These are phyloP conservation scores for Paracyclopina nana DNA, from an alignment of 1,140 invertebrate species.

Conservation along the genomic window DNA sequence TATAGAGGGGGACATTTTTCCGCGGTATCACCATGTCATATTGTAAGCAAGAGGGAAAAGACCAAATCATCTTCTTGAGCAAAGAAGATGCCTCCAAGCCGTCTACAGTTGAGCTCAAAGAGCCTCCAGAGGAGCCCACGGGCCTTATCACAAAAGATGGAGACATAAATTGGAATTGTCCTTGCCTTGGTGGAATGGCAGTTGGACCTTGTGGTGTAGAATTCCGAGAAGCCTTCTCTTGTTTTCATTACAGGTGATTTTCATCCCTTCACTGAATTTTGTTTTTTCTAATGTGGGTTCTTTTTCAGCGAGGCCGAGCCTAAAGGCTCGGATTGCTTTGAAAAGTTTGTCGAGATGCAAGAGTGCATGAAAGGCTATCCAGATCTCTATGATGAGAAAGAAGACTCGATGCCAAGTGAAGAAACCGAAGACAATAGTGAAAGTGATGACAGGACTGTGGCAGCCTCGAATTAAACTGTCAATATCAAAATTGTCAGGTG, in stretches of 20 bases:
- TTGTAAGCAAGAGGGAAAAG: slow-evolving; percentile 6
- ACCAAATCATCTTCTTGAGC: neutral
- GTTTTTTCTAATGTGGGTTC: neutral
- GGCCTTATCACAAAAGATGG: slow-evolving; percentile 68
- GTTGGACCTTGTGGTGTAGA: slow-evolving; percentile 80
- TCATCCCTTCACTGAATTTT: slow-evolving; percentile 21
- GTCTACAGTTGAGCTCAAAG: neutral
- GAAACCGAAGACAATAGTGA: too few relatives aligned
- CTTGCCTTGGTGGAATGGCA: slow-evolving; percentile 84
- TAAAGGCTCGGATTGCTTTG: slow-evolving; percentile 73
- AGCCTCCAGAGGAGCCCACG: too few relatives aligned
- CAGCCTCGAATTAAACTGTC: too few relatives aligned
- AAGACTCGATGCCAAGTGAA: too few relatives aligned
- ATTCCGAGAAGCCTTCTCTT: slow-evolving; percentile 80
- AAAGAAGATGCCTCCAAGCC: neutral
- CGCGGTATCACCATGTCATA: too few relatives aligned
- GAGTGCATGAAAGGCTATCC: slow-evolving; percentile 78
- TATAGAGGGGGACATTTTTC: too few relatives aligned
- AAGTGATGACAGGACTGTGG: too few relatives aligned
- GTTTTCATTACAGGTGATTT: slow-evolving; percentile 62
- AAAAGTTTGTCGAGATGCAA: slow-evolving; percentile 74
- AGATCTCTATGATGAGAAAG: slow-evolving; percentile 48
- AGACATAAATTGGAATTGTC: slow-evolving; percentile 90
- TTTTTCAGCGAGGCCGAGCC: slow-evolving; percentile 34
- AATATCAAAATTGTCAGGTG: too few relatives aligned